A percentile compares a stretch with the other conserved stretches of the same genome.
phyloP scores from a whole-genome alignment of 2,888 invertebrate genomes.

The Lithophane ornitopus region DNA sequence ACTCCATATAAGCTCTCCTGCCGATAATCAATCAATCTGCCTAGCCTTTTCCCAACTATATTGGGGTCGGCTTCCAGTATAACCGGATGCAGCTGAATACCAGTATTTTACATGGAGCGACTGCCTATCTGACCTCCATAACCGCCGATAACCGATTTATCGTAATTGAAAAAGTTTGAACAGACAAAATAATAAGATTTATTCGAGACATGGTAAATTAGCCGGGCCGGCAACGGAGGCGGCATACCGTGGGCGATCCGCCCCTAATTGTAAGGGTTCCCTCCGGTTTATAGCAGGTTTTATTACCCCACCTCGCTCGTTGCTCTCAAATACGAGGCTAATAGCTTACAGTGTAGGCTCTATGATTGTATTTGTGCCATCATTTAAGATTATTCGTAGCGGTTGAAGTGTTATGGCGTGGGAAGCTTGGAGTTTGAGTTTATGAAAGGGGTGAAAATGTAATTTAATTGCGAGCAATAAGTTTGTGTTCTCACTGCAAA shows the following conservation, averaged over 20 bases:
- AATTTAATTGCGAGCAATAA: background rate
- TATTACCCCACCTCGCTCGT: constrained; percentile 67
- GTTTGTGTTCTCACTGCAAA: background rate
- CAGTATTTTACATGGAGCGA: too few species aligned
- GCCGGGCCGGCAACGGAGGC: constrained; percentile 33
- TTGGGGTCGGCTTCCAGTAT: too few species aligned
- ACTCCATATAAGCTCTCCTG: background rate
- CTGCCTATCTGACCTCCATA: too few species aligned
- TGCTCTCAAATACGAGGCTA: constrained; percentile 39
- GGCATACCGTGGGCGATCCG: constrained; percentile 54
- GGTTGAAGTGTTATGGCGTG: constrained; percentile 18
- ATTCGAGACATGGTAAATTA: constrained; percentile 57
- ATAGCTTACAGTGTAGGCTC: constrained; percentile 21
- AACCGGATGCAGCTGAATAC: too few species aligned
- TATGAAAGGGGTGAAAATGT: background rate
- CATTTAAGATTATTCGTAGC: constrained; percentile 27
- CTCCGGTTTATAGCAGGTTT: constrained; percentile 71
- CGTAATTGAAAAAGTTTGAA: constrained; percentile 63
- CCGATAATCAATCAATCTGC: too few species aligned
- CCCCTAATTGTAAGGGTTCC: constrained; percentile 66
- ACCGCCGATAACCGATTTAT: constrained; percentile 28
- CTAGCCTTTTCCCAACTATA: too few species aligned
- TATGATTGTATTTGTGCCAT: constrained; percentile 39
- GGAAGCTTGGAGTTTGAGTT: constrained; percentile 1
- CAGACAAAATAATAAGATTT: constrained; percentile 59